Conservation (phyloP, 2,797 vertebrate species). For the Cynodonichthys magdalenae region DNA sequence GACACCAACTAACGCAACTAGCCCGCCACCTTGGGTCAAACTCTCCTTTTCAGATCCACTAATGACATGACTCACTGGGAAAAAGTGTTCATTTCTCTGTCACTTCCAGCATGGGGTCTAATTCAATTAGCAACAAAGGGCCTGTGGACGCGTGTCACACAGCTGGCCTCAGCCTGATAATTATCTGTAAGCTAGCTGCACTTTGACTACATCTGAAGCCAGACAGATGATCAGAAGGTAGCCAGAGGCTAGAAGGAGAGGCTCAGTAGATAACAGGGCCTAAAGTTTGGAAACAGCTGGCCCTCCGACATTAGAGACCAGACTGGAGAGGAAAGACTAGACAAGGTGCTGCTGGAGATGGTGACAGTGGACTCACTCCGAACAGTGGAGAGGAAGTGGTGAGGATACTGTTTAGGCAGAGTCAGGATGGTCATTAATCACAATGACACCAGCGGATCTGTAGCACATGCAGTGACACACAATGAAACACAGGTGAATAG, state of each 20-base stretch:
- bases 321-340: conserved; percentile 54
- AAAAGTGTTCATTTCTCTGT: conserved; percentile 57
- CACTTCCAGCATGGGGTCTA: conserved; percentile 65
- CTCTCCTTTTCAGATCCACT: conserved; percentile 33
- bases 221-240: conserved; percentile 49
- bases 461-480: conserved; percentile 12
- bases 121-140: conserved; percentile 71
- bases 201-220: conserved; percentile 57
- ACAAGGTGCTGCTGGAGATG: conserved; percentile 56
- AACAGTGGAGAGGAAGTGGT: conserved; percentile 36
- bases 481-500: conserved; percentile 32
- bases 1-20: conserved; percentile 17
- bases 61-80: conserved; percentile 53
- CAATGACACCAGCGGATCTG: conserved; percentile 33
- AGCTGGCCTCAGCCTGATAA: conserved; percentile 63
- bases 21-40: conserved; percentile 24
- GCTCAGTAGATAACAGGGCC: conserved; percentile 53
- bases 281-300: conserved; percentile 60
- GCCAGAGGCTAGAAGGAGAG: conserved; percentile 52
- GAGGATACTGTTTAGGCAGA: conserved; percentile 38
- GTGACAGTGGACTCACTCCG: conserved; percentile 39
- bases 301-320: conserved; percentile 24
- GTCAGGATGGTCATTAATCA: conserved; percentile 53
- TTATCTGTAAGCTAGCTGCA: conserved; percentile 65
- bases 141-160: conserved; percentile 59